Percentiles rank a stretch among this genome's conserved stretches.
Evolutionary conservation across 1,140 invertebrate genomes (phyloP).

Genomic region (Camponotus vicinus): DNA sequence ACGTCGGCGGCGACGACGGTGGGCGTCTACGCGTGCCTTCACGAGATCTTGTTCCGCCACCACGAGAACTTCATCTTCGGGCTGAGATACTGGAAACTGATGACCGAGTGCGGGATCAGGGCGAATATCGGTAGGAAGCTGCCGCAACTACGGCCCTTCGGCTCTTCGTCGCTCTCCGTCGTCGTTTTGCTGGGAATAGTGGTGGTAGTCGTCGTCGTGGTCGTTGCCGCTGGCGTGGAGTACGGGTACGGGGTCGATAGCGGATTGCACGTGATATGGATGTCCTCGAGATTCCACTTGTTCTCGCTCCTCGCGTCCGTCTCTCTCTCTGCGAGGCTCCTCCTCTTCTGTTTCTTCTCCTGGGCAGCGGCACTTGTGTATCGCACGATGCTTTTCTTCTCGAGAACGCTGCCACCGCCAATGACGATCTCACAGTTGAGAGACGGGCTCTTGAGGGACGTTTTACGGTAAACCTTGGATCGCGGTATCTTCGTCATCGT

Average conservation of each 20-base stretch:
- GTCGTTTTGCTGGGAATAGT: constrained; percentile 57
- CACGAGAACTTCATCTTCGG: constrained; percentile 89
- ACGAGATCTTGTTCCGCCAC: constrained; percentile 91
- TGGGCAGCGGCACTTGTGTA: constrained; percentile 55
- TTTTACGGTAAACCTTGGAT: constrained; percentile 83
- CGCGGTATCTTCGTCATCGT: constrained; percentile 70
- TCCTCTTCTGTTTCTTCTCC: constrained; percentile 49
- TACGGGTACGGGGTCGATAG: constrained; percentile 80
- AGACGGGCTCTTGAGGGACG: constrained; percentile 76
- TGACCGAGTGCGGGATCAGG: constrained; percentile 83
- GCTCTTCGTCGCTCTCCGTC: constrained; percentile 76
- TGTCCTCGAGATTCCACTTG: constrained; percentile 72
- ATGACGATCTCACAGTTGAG: constrained; percentile 4
- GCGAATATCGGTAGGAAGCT: constrained; percentile 84
- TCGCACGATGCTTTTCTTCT: constrained; percentile 22
- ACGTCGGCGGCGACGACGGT: constrained; percentile 43
- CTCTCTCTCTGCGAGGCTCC: constrained; percentile 23
- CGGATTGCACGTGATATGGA: constrained; percentile 81
- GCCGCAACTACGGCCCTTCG: constrained; percentile 82
- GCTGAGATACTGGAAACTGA: constrained; percentile 85
- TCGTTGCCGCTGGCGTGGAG: constrained; percentile 75
- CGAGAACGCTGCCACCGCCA: constrained; percentile 20
- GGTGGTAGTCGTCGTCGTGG: constrained; percentile 62
- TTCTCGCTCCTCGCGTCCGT: constrained; percentile 31
- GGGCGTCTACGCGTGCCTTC: constrained; percentile 85